phyloP scores from a whole-genome alignment of 2,797 vertebrate species.

The Alosa sapidissima region DNA sequence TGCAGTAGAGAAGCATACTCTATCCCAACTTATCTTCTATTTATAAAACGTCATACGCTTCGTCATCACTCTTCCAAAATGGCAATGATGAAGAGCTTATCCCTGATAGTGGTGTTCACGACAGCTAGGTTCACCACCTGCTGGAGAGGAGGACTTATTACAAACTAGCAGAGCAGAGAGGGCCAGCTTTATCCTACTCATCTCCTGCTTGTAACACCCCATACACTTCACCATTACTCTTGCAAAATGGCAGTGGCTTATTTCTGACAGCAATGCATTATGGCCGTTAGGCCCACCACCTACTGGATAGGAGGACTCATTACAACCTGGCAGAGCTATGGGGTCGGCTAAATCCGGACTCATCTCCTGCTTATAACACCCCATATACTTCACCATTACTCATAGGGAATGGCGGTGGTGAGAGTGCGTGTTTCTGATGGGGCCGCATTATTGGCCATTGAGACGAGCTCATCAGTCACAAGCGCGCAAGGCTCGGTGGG shows the following conservation, averaged over 20 bases:
- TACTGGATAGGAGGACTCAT: conserved; percentile 59
- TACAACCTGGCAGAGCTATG: not conserved
- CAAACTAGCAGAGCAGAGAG: not conserved
- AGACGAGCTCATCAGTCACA: not conserved
- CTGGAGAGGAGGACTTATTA: conserved; percentile 50
- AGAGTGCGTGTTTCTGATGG: not conserved
- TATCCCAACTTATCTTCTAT: not conserved
- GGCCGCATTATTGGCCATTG: conserved; percentile 4
- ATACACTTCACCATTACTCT: not conserved
- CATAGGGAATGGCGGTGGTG: not conserved
- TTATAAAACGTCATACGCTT: not conserved
- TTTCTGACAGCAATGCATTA: not conserved
- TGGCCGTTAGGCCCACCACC: conserved; percentile 60
- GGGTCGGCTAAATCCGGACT: not conserved
- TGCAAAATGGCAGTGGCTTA: conserved; percentile 4
- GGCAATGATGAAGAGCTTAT: not conserved
- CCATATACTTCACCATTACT: conserved; percentile 21
- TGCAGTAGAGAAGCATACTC: not conserved
- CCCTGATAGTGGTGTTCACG: not conserved
- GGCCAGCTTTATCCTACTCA: not conserved
- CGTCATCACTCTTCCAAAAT: not conserved
- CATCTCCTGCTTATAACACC: conserved; percentile 9
- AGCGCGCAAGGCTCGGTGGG: not conserved
- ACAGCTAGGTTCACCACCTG: conserved; percentile 69
- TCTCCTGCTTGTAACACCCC: not conserved